These are phyloP conservation scores for Podarcis lilfordi DNA, from an alignment of 2,797 vertebrate genomes.

Conservation along the genomic window DNA sequence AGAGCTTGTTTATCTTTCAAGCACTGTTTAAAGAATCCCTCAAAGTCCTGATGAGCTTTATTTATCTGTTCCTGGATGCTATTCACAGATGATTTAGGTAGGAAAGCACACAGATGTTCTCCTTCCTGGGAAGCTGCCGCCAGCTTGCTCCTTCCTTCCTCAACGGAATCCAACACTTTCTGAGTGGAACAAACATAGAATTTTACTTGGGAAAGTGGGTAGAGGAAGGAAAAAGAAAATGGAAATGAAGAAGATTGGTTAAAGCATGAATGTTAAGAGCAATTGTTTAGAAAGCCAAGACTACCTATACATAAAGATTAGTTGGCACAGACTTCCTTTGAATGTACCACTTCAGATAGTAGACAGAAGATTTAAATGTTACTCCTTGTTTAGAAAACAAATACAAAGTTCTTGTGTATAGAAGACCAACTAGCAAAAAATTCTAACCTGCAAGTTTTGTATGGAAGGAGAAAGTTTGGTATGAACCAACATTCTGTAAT, in stretches of 20 bases:
- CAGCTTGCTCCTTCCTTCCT: constrained; percentile 88
- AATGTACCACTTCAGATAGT: background rate
- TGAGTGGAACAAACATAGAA: constrained; percentile 58
- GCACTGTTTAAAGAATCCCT: constrained; percentile 89
- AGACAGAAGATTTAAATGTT: background rate
- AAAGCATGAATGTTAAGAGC: background rate
- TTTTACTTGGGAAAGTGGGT: background rate
- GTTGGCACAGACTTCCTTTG: background rate
- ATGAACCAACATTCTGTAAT: background rate
- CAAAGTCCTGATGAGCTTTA: constrained; percentile 91
- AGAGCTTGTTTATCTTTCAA: constrained; percentile 89
- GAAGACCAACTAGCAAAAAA: background rate
- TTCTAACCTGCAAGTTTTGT: background rate
- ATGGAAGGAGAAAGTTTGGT: background rate
- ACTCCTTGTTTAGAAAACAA: no score
- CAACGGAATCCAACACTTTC: constrained; percentile 87
- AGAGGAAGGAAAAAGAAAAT: background rate
- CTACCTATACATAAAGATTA: background rate
- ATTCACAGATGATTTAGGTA: constrained; percentile 86
- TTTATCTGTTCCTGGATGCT: constrained; percentile 91
- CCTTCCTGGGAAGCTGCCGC: constrained; percentile 90
- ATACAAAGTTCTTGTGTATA: background rate
- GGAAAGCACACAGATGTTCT: constrained; percentile 88
- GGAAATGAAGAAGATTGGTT: background rate
- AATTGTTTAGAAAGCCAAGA: background rate